A percentile compares a stretch with the other conserved stretches of the same genome.
Evolutionary conservation across 1,140 invertebrate genomes (phyloP).

Genomic region (Brachionus rotundiformis): DNA sequence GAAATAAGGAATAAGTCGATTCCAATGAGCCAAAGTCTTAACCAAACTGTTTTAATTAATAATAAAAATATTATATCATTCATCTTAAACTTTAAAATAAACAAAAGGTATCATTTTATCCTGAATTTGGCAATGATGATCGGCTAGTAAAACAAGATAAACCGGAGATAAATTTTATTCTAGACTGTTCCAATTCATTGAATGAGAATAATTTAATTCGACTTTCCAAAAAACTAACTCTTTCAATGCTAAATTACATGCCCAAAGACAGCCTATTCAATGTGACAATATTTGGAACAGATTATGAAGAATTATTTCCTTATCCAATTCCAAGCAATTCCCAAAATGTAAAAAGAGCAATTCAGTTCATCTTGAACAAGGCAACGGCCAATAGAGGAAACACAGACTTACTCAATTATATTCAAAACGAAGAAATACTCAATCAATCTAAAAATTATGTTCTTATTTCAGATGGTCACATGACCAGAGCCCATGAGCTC

Average conservation of each 20-base stretch:
- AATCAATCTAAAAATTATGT: background rate
- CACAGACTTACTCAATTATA: conserved; percentile 37
- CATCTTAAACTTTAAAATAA: background rate
- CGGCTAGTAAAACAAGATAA: background rate
- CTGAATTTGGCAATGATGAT: conserved; percentile 61
- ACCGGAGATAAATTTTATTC: background rate
- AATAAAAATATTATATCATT: background rate
- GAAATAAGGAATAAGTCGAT: no score
- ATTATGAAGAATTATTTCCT: conserved; percentile 41
- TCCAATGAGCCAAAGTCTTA: no score
- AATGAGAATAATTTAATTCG: conserved; percentile 35
- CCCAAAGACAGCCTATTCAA: conserved; percentile 14
- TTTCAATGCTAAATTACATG: background rate
- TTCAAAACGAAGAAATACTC: background rate
- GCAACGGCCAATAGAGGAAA: background rate
- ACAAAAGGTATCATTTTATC: conserved; percentile 59
- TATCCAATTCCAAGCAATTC: background rate
- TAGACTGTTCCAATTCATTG: conserved; percentile 48
- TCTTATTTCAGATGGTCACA: conserved; percentile 38
- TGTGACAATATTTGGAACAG: conserved; percentile 38
- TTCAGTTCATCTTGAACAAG: background rate
- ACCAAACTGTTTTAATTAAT: background rate
- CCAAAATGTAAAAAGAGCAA: background rate
- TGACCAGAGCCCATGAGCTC: conserved; percentile 24
- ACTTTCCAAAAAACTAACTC: background rate